These are phyloP conservation scores for Neuroterus valhalla DNA, from an alignment of 1,140 invertebrate species.

Conservation along the genomic window DNA sequence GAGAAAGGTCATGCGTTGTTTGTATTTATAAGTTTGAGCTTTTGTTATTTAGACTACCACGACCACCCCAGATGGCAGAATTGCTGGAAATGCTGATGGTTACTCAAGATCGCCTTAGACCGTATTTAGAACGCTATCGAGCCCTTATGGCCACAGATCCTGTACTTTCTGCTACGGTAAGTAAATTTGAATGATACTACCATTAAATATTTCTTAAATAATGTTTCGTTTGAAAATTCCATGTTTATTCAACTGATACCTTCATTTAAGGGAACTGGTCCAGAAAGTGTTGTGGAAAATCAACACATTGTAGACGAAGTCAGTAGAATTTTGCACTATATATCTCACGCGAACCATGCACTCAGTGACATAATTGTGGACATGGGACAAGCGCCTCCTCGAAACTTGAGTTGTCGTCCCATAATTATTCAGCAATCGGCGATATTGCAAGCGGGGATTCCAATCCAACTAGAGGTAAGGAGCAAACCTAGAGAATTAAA, in stretches of 20 bases:
- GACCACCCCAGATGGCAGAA: constrained; percentile 77
- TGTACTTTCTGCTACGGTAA: constrained; percentile 74
- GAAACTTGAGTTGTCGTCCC: constrained; percentile 82
- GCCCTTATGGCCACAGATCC: constrained; percentile 78
- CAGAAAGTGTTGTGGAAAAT: constrained; percentile 71
- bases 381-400: constrained; percentile 80
- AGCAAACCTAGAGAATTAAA: not conserved
- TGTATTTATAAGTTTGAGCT: constrained; percentile 31
- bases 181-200: constrained; percentile 47
- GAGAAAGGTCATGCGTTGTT: not conserved
- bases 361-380: constrained; percentile 90
- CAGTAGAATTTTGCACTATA: constrained; percentile 86
- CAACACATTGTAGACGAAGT: constrained; percentile 83
- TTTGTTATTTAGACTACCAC: constrained; percentile 64
- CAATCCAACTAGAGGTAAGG: constrained; percentile 79
- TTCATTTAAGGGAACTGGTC: constrained; percentile 65
- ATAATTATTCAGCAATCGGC: constrained; percentile 84
- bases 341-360: constrained; percentile 91
- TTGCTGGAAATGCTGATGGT: constrained; percentile 77
- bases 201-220: too few relatives aligned
- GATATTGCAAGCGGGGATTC: constrained; percentile 79
- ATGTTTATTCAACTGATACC: constrained; percentile 18
- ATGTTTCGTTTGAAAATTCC: not conserved
- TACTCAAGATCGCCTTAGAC: constrained; percentile 79
- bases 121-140: constrained; percentile 79